Base-by-base conservation (phyloP, 2,888 invertebrate genomes). In the Calameuta idolon region DNA sequence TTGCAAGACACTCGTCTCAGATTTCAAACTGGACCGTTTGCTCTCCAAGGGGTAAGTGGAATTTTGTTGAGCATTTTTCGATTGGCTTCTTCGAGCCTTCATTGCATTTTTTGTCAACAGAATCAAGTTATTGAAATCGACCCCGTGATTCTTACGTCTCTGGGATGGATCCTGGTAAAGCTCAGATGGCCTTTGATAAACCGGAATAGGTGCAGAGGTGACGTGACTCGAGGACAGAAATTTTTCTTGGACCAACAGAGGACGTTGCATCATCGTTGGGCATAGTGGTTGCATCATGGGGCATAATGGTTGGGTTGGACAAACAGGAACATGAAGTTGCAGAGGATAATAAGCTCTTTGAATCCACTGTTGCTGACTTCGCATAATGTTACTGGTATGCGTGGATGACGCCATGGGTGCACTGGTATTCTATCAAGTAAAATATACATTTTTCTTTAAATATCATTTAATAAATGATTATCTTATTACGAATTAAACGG, bases 101-200 rank as follows among this genome's bases (percentile, higher is more conserved):
- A 89, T 87, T 0, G 87, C 89, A 75, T 83, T 90, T 73, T 90
- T 91, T 11, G 91, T 91, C 74, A 91, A 71, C 0, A 91, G 77
- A 77, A 91, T 91, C 9, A 91, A 81, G 81, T 91, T 91, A 69
- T 88, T 90, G 71, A 89, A 91, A 79, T 91, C 91, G 1, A 89
- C 90, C 0, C 90, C 91, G 37, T 89, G 89, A 69, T 88, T 90
- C 11, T 83, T 81, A 0, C 88, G 82, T 33, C 87, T 87, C 11
- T 84, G 83, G 0, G 83, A 79, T 3, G 85, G 78, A 0, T 90
- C 90, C 34, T 86, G 87, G 33, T 88, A 87, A 9, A 88, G 74
- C 75, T 91, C 91, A 0, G 84, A 80, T 0, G 89, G 88, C 34
- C 88, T 85, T 69, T 91, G 91, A 68, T 91, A 90, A 3, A 90